Conservation (phyloP, 2,113 vertebrate species). For the human (Homo sapiens) region GRCh38 chrX:6203501-6204000, state of each 20-base stretch:
- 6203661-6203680: not conserved
- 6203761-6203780: rapidly evolving
- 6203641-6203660: not conserved
- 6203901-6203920: not conserved
- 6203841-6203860: not conserved
- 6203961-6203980: rapidly evolving
- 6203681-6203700: rapidly evolving
- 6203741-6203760: rapidly evolving
- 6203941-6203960: not conserved
- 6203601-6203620: rapidly evolving
- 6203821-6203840: not conserved
- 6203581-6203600: not conserved
- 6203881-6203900: no score
- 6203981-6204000: not conserved
- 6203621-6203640: not conserved
- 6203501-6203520: rapidly evolving
- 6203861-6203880: not conserved
- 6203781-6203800: not conserved
- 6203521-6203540: no score
- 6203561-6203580: not conserved
- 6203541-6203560: not conserved
- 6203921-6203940: not conserved
- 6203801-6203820: not conserved
- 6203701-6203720: rapidly evolving
- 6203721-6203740: rapidly evolving